A percentile compares a stretch with the other conserved stretches of the same genome.
phyloP scores from a whole-genome alignment of 2,888 invertebrate species.

The Cactoblastis cactorum region DNA sequence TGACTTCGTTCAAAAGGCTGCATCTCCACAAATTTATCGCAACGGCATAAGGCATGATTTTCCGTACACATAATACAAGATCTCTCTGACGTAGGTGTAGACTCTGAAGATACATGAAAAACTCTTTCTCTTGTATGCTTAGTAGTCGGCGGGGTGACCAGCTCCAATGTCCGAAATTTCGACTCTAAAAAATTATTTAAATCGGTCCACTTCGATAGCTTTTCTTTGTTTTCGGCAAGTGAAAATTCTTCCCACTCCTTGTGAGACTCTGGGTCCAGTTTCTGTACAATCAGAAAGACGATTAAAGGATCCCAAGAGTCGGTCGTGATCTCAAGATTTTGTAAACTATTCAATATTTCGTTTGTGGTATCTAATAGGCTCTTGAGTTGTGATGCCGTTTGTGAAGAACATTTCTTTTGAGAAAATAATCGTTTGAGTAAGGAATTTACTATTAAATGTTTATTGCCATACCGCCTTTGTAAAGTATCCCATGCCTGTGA shows the following conservation, averaged over 20 bases:
- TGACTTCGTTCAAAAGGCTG: no score
- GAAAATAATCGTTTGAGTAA: constrained; percentile 12
- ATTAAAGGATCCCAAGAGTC: constrained; percentile 21
- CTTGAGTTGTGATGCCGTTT: constrained; percentile 14
- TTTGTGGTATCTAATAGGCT: constrained; percentile 18
- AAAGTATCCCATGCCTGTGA: constrained; percentile 17
- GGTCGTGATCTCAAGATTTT: constrained; percentile 19
- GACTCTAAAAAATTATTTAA: constrained; percentile 16
- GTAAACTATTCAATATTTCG: constrained; percentile 17
- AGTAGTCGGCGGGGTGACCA: not conserved
- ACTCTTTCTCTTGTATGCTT: not conserved
- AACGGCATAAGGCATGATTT: no score
- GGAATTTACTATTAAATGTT: not conserved
- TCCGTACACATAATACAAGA: no score
- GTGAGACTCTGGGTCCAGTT: constrained; percentile 19
- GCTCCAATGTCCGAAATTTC: constrained; percentile 20
- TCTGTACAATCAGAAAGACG: constrained; percentile 19
- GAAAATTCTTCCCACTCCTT: constrained; percentile 19
- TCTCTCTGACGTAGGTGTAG: no score
- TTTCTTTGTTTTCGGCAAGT: constrained; percentile 9
- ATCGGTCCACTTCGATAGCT: constrained; percentile 16
- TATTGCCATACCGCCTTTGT: constrained; percentile 13
- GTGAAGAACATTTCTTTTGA: constrained; percentile 15
- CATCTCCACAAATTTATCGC: no score
- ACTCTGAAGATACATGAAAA: not conserved